phyloP scores from a whole-genome alignment of 2,113 vertebrate species.

The Cranoglanis bouderius region DNA sequence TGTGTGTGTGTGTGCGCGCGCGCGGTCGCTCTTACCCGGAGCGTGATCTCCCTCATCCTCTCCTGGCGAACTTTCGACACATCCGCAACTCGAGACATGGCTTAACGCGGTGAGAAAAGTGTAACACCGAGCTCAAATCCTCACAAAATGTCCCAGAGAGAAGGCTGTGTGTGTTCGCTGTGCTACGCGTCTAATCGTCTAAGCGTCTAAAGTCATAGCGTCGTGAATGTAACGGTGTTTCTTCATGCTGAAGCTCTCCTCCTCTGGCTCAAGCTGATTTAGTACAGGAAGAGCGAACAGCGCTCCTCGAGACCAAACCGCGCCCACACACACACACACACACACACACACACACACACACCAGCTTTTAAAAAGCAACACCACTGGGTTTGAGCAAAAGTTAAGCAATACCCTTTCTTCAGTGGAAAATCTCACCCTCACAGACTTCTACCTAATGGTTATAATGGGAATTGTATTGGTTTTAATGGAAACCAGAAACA shows the following conservation, averaged over 20 bases:
- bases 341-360: background rate
- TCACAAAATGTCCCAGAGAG: too few species aligned
- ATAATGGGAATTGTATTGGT: too few species aligned
- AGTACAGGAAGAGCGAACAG: slow-evolving; percentile 27
- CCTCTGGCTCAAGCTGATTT: background rate
- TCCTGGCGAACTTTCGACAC: slow-evolving; percentile 63
- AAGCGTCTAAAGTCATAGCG: slow-evolving; percentile 2
- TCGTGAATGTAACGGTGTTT: background rate
- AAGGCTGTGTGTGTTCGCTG: background rate
- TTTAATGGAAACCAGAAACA: too few species aligned
- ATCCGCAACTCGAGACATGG: slow-evolving; percentile 62
- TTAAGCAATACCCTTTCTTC: background rate
- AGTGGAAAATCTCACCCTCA: background rate
- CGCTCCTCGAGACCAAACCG: slow-evolving; percentile 38
- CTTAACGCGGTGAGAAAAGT: background rate
- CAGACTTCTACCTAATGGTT: background rate
- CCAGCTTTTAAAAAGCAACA: background rate
- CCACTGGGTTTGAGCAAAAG: background rate
- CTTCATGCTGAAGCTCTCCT: background rate
- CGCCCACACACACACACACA: slow-evolving; percentile 38
- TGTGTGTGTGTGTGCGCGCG: background rate
- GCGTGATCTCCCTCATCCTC: slow-evolving; percentile 61
- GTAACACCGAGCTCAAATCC: background rate
- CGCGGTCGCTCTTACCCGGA: slow-evolving; percentile 53
- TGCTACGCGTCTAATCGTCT: background rate